These are phyloP conservation scores for Chaitophorus viminalis DNA, from an alignment of 2,888 invertebrate genomes.

Conservation along the genomic window DNA sequence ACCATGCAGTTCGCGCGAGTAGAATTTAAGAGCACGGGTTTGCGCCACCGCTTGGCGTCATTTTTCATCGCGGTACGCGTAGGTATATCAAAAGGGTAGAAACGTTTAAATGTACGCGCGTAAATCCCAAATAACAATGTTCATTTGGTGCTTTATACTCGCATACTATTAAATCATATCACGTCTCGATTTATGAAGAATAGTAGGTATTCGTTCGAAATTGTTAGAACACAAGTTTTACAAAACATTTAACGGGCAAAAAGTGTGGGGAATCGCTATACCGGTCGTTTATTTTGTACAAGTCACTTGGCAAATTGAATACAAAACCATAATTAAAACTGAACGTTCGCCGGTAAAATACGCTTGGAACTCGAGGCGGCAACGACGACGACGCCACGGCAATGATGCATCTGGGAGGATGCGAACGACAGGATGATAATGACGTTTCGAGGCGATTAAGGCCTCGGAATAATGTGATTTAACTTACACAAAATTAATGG, in stretches of 20 bases:
- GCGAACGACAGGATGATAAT: conserved; percentile 46
- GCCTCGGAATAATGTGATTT: conserved; percentile 29
- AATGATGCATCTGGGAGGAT: background rate
- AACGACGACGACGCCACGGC: background rate
- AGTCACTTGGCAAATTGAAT: conserved; percentile 27
- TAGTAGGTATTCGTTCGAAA: background rate
- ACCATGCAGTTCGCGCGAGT: no score
- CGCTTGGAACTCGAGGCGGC: background rate
- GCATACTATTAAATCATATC: background rate
- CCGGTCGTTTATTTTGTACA: conserved; percentile 25
- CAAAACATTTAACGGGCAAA: background rate
- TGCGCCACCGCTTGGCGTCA: background rate
- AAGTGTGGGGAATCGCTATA: background rate
- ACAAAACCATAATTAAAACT: conserved; percentile 42
- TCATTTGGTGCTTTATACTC: background rate
- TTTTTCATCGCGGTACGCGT: background rate
- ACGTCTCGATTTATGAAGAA: background rate
- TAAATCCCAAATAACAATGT: background rate
- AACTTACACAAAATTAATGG: conserved; percentile 31
- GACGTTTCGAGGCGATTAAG: conserved; percentile 24
- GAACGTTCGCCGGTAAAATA: conserved; percentile 32
- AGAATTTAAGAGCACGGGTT: background rate
- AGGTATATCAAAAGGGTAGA: background rate
- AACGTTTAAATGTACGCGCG: background rate
- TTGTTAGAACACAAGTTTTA: background rate